Percentiles rank a stretch among this genome's conserved stretches.
Evolutionary conservation across 2,888 invertebrate species (phyloP).

Genomic region (Lymantria monacha): DNA sequence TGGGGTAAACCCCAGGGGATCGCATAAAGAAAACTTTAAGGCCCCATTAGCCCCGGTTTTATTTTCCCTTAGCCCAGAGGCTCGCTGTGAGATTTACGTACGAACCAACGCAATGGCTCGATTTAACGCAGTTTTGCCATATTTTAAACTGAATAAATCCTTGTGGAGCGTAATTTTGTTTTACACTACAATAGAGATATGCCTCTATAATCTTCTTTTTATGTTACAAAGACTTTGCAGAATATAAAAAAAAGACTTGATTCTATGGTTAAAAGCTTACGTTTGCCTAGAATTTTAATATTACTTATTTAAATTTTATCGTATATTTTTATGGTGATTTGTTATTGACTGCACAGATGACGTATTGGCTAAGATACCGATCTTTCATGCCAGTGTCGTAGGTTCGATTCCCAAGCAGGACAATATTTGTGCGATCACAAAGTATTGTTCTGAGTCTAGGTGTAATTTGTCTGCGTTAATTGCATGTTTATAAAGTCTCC

Average conservation of each 20-base stretch:
- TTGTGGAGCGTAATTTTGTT: constrained; percentile 24
- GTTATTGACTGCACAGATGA: too few relatives aligned
- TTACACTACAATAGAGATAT: constrained; percentile 8
- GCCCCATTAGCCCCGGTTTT: constrained; percentile 43
- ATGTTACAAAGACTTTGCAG: not conserved
- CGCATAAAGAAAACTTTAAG: constrained; percentile 53
- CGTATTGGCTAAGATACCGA: too few relatives aligned
- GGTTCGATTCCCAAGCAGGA: too few relatives aligned
- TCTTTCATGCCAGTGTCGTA: too few relatives aligned
- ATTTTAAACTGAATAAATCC: constrained; percentile 36
- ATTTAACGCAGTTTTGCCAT: constrained; percentile 31
- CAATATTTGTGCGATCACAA: too few relatives aligned
- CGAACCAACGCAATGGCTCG: constrained; percentile 39
- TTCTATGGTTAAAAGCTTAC: too few relatives aligned
- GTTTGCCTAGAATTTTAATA: too few relatives aligned
- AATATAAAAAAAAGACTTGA: not conserved
- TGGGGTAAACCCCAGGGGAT: constrained; percentile 42
- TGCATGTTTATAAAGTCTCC: too few relatives aligned
- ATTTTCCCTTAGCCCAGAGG: constrained; percentile 39
- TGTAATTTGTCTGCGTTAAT: too few relatives aligned
- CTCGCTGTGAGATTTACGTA: constrained; percentile 47
- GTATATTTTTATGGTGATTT: too few relatives aligned
- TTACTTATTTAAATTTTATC: too few relatives aligned
- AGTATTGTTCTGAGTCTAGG: too few relatives aligned
- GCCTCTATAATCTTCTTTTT: not conserved